Base-by-base conservation (phyloP, 1,140 invertebrate genomes). In the Zaprionus ornatus region DNA sequence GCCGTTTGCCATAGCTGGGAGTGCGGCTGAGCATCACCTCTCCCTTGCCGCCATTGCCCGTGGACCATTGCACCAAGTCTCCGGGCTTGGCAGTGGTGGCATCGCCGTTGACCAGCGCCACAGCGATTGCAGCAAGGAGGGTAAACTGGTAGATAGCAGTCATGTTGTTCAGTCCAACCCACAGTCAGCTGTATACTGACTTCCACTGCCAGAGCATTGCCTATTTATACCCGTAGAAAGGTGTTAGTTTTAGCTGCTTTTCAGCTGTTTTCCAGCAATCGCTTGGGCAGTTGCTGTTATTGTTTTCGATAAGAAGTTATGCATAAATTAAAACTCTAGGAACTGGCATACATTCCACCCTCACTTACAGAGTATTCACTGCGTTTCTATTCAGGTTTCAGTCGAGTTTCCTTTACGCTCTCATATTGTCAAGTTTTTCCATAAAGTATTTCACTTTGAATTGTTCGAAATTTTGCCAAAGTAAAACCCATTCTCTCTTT, bases 1-100 rank as follows among this genome's bases (percentile, higher is more conserved):
- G 32, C 17, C 37, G 48, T 3, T 62, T 42, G 21, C 29, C 57
- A 40, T 32, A 45, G 0, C 15, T 35, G 0, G 40, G n/a, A 7
- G 66, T 55, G 3, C 59, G 42, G 27, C 70, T 68, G 0, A 78
- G 19, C 1, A 45, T 52, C 5, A 40, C 45, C 9, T 52, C 66
- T 0, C 76, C 79, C 19, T 75, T 75, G 17, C 29, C 48, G 21
- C 37, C 55, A 5, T 60, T 61, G 17, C 56, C 48, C 0, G 66
- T 75, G 1, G 40, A 25, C 79, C 67, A 76, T 29, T 79, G 65
- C 1, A 75, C 72, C 3, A 66, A 10, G 2, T 74, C 71, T 4
- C 42, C 61, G 1, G 32, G 13, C 52, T 69, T 68, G 17, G n/a
- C 10, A n/a, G 19, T 4, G 13, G 54, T 27, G 25, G 19, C 13